Conservation (phyloP, 2,113 vertebrate species). For the Nematolebias whitei region DNA sequence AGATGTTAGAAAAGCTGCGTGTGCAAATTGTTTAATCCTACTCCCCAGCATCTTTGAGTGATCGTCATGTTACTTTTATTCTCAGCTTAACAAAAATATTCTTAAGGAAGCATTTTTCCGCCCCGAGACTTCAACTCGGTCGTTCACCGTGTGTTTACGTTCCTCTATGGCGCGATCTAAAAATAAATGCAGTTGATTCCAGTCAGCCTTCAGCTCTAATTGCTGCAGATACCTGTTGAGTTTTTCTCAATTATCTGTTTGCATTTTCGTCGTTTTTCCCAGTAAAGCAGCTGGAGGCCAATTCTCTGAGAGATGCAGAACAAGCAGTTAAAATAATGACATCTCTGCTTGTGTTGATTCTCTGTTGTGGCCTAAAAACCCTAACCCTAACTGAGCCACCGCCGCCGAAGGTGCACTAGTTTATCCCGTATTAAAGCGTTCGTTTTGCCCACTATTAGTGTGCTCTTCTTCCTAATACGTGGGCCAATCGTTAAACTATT, state of each 20-base stretch:
- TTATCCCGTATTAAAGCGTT: constrained; percentile 18
- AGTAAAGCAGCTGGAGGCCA: constrained; percentile 36
- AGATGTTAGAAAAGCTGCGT: constrained; percentile 20
- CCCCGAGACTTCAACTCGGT: not conserved
- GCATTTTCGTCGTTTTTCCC: constrained; percentile 35
- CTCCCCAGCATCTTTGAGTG: not conserved
- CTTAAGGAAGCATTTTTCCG: no score
- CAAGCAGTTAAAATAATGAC: constrained; percentile 34
- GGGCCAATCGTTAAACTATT: constrained; percentile 49
- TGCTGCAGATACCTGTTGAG: constrained; percentile 19
- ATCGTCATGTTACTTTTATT: not conserved
- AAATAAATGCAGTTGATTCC: constrained; percentile 7
- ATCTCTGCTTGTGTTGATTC: constrained; percentile 17
- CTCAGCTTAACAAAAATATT: not conserved
- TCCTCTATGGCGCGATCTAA: not conserved
- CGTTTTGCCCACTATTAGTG: constrained; percentile 12
- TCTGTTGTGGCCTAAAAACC: constrained; percentile 1
- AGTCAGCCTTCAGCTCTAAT: constrained; percentile 9
- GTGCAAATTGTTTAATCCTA: constrained; percentile 11
- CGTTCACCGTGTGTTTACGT: not conserved
- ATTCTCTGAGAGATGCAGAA: constrained; percentile 30
- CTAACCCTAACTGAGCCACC: not conserved
- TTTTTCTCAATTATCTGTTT: constrained; percentile 20
- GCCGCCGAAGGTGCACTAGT: constrained; percentile 5
- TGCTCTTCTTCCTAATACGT: constrained; percentile 24